A percentile compares a stretch with the other conserved stretches of the same genome.
Evolutionary conservation across 2,888 invertebrate genomes (phyloP).

Genomic region (Eupithecia abbreviata): DNA sequence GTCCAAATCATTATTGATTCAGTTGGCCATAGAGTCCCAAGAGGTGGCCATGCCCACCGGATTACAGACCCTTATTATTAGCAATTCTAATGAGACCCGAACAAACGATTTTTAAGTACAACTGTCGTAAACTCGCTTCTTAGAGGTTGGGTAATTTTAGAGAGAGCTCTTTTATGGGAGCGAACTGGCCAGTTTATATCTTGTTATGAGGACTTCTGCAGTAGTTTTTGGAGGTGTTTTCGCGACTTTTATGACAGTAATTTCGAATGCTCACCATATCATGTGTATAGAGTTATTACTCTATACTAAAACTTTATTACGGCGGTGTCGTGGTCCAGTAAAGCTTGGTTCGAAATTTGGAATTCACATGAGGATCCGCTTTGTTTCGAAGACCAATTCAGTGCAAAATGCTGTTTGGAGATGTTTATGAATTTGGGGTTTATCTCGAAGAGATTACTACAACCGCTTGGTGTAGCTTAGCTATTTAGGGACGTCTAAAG

Average conservation of each 20-base stretch:
- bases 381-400: background rate
- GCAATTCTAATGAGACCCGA: slow-evolving; percentile 55
- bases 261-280: background rate
- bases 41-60: slow-evolving; percentile 36
- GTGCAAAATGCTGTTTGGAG: background rate
- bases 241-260: background rate
- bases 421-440: background rate
- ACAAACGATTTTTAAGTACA: slow-evolving; percentile 46
- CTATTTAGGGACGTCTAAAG: background rate
- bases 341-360: background rate
- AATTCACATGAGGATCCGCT: background rate
- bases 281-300: background rate
- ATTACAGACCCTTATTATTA: slow-evolving; percentile 55
- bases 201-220: slow-evolving; percentile 19
- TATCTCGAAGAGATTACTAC: background rate
- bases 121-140: slow-evolving; percentile 43
- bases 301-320: slow-evolving; percentile 2
- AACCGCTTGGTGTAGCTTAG: background rate
- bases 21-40: slow-evolving; percentile 41
- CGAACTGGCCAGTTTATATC: slow-evolving; percentile 30
- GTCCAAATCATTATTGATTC: slow-evolving; percentile 47
- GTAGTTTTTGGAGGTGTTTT: slow-evolving; percentile 20
- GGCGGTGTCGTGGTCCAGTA: background rate
- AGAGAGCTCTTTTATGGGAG: slow-evolving; percentile 39
- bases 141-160: slow-evolving; percentile 41